Conservation (phyloP, 2,888 invertebrate genomes). For the Diploptera punctata region DNA sequence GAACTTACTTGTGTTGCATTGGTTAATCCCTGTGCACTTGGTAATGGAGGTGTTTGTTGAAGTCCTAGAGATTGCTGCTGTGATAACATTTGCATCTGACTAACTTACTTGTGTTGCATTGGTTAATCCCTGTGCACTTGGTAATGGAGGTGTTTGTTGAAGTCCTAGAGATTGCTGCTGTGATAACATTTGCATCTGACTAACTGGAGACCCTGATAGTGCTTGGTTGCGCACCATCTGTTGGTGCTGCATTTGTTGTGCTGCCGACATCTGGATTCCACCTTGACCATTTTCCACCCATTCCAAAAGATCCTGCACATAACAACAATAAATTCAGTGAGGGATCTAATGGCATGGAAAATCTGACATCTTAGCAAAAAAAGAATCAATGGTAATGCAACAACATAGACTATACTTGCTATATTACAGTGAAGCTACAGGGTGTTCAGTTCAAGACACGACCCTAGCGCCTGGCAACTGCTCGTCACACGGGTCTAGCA, state of each 20-base stretch:
- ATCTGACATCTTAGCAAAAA: too few species aligned
- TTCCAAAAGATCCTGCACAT: slow-evolving; percentile 53
- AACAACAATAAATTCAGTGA: too few species aligned
- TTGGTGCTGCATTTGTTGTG: slow-evolving; percentile 46
- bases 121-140: slow-evolving; percentile 9
- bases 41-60: slow-evolving; percentile 31
- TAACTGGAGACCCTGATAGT: slow-evolving; percentile 30
- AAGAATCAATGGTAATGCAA: too few species aligned
- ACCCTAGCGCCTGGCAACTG: too few species aligned
- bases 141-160: slow-evolving; percentile 31
- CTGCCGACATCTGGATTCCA: slow-evolving; percentile 58
- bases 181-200: slow-evolving; percentile 40
- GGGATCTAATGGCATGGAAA: too few species aligned
- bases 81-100: slow-evolving; percentile 39
- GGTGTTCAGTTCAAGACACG: too few species aligned
- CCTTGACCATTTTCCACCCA: slow-evolving; percentile 52
- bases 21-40: slow-evolving; percentile 9
- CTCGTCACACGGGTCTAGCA: too few species aligned
- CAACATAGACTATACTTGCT: too few species aligned
- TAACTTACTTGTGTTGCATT: slow-evolving; percentile 52
- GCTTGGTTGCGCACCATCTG: slow-evolving; percentile 37
- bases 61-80: slow-evolving; percentile 45
- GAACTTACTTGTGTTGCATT: too few species aligned
- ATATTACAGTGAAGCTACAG: too few species aligned
- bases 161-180: slow-evolving; percentile 45